Percentiles rank a stretch among this genome's conserved stretches.
phyloP scores from a whole-genome alignment of 1,140 invertebrate genomes.

The Trachymyrmex cornetzi region DNA sequence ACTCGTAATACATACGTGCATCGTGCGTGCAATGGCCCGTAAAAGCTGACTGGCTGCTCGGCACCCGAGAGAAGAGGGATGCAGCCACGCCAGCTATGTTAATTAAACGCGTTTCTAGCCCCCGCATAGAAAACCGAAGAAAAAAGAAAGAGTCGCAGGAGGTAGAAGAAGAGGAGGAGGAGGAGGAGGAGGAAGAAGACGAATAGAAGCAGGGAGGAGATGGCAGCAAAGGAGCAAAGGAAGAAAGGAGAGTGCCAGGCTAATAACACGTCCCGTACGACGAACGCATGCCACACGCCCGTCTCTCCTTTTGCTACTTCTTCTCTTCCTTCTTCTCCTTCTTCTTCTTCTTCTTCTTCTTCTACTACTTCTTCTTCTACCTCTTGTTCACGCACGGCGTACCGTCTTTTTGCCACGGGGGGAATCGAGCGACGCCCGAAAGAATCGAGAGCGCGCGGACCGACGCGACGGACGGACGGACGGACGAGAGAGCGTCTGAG shows the following conservation, averaged over 20 bases:
- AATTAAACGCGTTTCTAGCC: constrained; percentile 80
- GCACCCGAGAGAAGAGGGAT: constrained; percentile 73
- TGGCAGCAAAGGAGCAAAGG: constrained; percentile 70
- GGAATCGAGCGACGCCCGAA: constrained; percentile 56
- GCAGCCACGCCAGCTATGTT: constrained; percentile 79
- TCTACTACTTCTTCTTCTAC: constrained; percentile 56
- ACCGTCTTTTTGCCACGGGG: constrained; percentile 42
- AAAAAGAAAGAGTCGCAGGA: constrained; percentile 68
- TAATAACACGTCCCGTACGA: constrained; percentile 80
- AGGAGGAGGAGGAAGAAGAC: constrained; percentile 4
- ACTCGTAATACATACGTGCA: constrained; percentile 70
- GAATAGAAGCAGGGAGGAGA: constrained; percentile 59
- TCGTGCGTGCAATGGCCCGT: constrained; percentile 77
- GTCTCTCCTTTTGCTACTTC: constrained; percentile 67
- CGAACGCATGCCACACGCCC: constrained; percentile 78
- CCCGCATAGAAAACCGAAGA: constrained; percentile 77
- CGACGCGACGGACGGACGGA: constrained; percentile 28
- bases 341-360: constrained; percentile 60
- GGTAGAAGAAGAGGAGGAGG: constrained; percentile 36
- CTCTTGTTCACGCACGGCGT: constrained; percentile 14
- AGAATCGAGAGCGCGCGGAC: constrained; percentile 29
- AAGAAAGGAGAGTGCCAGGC: constrained; percentile 73
- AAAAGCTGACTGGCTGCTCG: constrained; percentile 76
- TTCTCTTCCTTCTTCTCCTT: constrained; percentile 39
- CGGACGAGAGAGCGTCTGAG: constrained; percentile 49